A percentile compares a stretch with the other conserved stretches of the same genome.
Conservation (phyloP, 2,888 invertebrate species). For the Sabatieria punctata region DNA sequence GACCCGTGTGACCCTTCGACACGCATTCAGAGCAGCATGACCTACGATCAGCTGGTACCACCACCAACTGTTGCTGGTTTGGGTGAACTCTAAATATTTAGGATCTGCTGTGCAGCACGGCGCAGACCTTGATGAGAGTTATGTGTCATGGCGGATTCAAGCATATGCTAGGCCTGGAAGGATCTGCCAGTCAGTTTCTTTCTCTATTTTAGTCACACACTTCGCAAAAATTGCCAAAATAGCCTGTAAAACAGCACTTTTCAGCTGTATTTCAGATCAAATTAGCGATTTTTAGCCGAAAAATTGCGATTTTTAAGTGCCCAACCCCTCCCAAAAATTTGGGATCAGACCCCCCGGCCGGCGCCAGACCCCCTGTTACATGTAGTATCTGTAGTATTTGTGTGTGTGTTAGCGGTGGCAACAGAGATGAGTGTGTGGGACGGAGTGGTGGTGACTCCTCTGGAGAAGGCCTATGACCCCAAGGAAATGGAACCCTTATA, state of each 20-base stretch:
- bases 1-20: constrained; percentile 84
- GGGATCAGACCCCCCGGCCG: too few species aligned
- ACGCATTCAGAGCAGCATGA: constrained; percentile 72
- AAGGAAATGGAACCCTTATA: background rate
- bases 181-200: constrained; percentile 1
- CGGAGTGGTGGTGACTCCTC: constrained; percentile 80
- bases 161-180: constrained; percentile 55
- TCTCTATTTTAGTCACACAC: background rate
- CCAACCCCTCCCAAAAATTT: too few species aligned
- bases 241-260: too few species aligned
- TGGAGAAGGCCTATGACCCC: constrained; percentile 72
- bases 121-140: constrained; percentile 76
- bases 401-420: constrained; percentile 42
- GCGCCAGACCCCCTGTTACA: background rate
- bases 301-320: too few species aligned
- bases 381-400: background rate
- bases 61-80: background rate
- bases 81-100: constrained; percentile 38
- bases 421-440: constrained; percentile 91
- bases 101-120: constrained; percentile 78
- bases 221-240: too few species aligned
- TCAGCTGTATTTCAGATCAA: too few species aligned
- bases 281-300: too few species aligned
- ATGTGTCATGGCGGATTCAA: constrained; percentile 81
- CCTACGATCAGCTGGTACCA: constrained; percentile 54